Evolutionary conservation across 2,113 vertebrate species (phyloP).

Genomic region (Loxodonta africana): DNA sequence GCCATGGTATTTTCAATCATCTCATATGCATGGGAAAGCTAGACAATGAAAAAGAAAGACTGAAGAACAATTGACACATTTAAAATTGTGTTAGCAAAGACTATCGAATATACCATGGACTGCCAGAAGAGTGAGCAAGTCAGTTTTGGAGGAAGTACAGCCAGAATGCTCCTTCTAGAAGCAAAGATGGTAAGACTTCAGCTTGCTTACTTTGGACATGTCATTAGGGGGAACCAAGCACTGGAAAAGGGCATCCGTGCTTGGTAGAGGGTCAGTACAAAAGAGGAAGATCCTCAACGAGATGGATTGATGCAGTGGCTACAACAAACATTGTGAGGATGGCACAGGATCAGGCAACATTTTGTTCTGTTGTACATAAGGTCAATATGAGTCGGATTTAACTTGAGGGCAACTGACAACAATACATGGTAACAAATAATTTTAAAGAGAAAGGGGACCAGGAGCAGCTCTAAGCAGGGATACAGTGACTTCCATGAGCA

Average conservation of each 20-base stretch:
- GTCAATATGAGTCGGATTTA: background rate
- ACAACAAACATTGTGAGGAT: background rate
- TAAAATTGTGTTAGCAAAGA: too few species aligned
- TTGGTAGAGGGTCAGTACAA: background rate
- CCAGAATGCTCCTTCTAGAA: background rate
- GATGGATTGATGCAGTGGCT: background rate
- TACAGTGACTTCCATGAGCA: background rate
- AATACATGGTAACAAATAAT: accelerated
- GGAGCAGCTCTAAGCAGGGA: background rate
- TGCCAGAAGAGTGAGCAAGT: background rate
- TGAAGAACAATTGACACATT: too few species aligned
- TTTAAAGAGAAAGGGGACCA: background rate
- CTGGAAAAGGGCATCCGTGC: background rate
- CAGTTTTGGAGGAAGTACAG: background rate
- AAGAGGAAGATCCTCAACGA: background rate
- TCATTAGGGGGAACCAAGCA: background rate
- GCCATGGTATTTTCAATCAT: too few species aligned
- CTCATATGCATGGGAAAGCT: too few species aligned
- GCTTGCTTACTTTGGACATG: too few species aligned
- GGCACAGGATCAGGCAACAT: background rate
- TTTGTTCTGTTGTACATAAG: background rate
- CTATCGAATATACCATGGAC: too few species aligned
- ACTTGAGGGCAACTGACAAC: background rate
- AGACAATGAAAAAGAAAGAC: too few species aligned
- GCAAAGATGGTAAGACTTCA: too few species aligned